Percentiles rank a stretch among this genome's conserved stretches.
Conservation (phyloP, 2,888 invertebrate species). For the Paralinhomoeus sp. region DNA sequence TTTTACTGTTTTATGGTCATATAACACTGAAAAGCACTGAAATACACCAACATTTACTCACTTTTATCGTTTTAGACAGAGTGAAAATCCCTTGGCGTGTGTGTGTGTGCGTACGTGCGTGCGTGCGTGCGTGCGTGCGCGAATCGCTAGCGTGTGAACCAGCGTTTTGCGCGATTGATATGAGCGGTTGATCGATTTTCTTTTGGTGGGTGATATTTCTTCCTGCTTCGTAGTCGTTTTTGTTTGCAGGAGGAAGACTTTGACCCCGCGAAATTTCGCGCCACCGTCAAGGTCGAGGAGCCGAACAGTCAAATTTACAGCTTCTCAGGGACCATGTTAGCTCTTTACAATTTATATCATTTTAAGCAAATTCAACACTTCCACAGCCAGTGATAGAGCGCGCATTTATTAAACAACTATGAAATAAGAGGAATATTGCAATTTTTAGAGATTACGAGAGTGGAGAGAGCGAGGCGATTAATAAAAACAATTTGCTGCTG, state of each 20-base stretch:
- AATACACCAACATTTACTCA: too few relatives aligned
- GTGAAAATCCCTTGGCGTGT: too few relatives aligned
- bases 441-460: slow-evolving; percentile 7
- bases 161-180: too few relatives aligned
- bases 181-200: too few relatives aligned
- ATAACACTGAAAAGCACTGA: too few relatives aligned
- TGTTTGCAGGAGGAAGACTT: slow-evolving; percentile 11
- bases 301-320: slow-evolving; percentile 87
- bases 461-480: slow-evolving; percentile 46
- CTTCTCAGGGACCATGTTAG: slow-evolving; percentile 55
- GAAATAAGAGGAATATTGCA: background rate
- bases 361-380: background rate
- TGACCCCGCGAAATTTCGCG: slow-evolving; percentile 37
- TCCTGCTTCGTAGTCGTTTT: too few relatives aligned
- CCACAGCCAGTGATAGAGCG: background rate
- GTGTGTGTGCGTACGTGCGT: too few relatives aligned
- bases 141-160: too few relatives aligned
- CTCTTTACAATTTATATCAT: background rate
- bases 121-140: too few relatives aligned
- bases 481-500: slow-evolving; percentile 67
- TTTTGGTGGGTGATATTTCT: too few relatives aligned
- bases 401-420: background rate
- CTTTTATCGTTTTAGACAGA: too few relatives aligned
- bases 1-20: too few relatives aligned
- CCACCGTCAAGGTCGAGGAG: slow-evolving; percentile 66